Evolutionary conservation across 2,888 invertebrate species (phyloP).

Genomic region (Reticulitermes lucifugus): DNA sequence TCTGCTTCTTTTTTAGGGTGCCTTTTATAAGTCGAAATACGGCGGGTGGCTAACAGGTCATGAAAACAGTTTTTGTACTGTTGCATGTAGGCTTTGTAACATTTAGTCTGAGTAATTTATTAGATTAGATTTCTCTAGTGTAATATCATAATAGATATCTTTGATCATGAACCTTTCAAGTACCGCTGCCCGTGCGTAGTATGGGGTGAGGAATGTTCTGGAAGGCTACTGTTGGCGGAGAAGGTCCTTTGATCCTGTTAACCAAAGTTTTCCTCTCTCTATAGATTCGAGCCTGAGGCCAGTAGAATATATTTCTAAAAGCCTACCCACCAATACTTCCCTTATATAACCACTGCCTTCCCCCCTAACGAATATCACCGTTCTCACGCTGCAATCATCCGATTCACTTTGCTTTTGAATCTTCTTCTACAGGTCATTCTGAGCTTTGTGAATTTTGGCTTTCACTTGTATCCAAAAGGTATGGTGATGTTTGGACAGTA

Average conservation of each 20-base stretch:
- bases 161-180: conserved; percentile 25
- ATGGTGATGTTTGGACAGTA: no score
- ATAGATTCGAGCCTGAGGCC: conserved; percentile 8
- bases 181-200: not conserved
- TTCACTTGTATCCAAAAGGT: no score
- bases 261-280: conserved; percentile 27
- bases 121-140: conserved; percentile 19
- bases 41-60: no score
- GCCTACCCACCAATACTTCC: not conserved
- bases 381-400: not conserved
- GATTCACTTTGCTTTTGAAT: not conserved
- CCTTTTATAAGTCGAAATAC: no score
- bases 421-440: not conserved
- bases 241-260: conserved; percentile 29
- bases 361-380: not conserved
- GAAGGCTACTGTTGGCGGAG: conserved; percentile 11
- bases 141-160: conserved; percentile 33
- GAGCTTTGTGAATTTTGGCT: not conserved
- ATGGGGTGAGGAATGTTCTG: conserved; percentile 17
- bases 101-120: conserved; percentile 2
- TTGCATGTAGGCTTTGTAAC: no score
- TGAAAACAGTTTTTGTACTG: no score
- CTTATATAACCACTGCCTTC: not conserved
- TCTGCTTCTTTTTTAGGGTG: no score
- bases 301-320: not conserved